Evolutionary conservation across 2,888 invertebrate genomes (phyloP).

Genomic region (Graphium colonna): DNA sequence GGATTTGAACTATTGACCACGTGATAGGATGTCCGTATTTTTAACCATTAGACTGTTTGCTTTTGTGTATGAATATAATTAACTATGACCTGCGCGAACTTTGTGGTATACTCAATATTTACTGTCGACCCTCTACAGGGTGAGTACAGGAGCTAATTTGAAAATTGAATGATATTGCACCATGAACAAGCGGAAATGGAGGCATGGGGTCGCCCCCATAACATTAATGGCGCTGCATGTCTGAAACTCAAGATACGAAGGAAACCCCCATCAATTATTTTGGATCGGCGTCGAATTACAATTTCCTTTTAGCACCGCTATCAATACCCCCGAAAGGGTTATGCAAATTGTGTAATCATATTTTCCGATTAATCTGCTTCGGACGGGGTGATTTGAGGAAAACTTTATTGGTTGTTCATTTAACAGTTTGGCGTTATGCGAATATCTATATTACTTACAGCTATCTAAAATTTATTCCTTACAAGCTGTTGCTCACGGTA

Average conservation of each 20-base stretch:
- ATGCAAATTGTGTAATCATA: conserved; percentile 4
- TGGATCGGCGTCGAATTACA: conserved; percentile 33
- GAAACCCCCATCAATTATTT: conserved; percentile 49
- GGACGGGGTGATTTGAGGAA: conserved; percentile 19
- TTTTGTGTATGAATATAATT: too few relatives aligned
- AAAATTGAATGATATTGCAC: neutral
- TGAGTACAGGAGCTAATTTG: neutral
- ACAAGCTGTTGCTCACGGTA: too few relatives aligned
- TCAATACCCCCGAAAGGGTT: conserved; percentile 12
- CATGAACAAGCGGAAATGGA: conserved; percentile 66
- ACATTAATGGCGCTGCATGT: conserved; percentile 57
- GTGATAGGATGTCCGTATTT: too few relatives aligned
- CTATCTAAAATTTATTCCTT: too few relatives aligned
- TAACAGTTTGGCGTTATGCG: neutral
- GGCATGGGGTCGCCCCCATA: conserved; percentile 46
- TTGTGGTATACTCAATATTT: neutral
- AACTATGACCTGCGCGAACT: too few relatives aligned
- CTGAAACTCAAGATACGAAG: conserved; percentile 41
- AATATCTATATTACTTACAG: too few relatives aligned
- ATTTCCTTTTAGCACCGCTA: conserved; percentile 21
- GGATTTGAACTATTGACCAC: too few relatives aligned
- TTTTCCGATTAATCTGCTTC: conserved; percentile 1
- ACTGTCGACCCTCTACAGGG: neutral
- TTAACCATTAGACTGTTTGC: too few relatives aligned
- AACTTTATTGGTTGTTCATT: conserved; percentile 18